Evolutionary conservation across 2,797 vertebrate species (phyloP).

Genomic region (Chrosomus eos): DNA sequence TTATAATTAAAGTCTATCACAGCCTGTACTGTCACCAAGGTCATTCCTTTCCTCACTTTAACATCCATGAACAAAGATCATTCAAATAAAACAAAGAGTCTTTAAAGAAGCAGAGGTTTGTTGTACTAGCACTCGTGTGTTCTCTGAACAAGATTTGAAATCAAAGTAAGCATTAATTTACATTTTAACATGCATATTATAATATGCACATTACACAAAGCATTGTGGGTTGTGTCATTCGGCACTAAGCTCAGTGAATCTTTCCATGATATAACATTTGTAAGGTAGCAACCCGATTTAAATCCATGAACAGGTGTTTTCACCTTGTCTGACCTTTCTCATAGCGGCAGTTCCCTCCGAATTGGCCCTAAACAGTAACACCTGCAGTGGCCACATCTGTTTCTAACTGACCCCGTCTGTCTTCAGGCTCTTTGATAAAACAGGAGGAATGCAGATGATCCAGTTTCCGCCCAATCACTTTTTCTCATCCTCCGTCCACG

Average conservation of each 20-base stretch:
- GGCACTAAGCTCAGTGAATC: background rate
- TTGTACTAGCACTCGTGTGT: background rate
- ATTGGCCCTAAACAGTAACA: constrained; percentile 40
- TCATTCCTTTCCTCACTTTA: background rate
- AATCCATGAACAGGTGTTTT: constrained; percentile 37
- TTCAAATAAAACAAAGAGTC: background rate
- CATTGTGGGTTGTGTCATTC: background rate
- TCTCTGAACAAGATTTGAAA: background rate
- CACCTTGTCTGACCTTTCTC: constrained; percentile 24
- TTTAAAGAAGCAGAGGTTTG: background rate
- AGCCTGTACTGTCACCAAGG: constrained; percentile 47
- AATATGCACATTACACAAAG: background rate
- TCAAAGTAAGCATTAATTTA: background rate
- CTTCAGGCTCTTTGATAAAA: constrained; percentile 46
- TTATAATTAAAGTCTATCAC: constrained; percentile 48
- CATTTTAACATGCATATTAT: background rate
- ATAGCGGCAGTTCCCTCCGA: background rate
- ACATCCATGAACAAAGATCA: background rate
- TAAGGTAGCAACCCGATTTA: background rate
- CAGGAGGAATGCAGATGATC: constrained; percentile 60
- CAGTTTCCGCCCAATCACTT: constrained; percentile 53
- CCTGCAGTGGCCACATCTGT: constrained; percentile 53
- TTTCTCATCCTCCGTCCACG: constrained; percentile 22
- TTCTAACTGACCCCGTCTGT: constrained; percentile 41
- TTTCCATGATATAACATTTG: background rate